A percentile compares a stretch with the other conserved stretches of the same genome.
These are phyloP conservation scores for Oenanthe oenanthe DNA, from an alignment of 2,113 vertebrate species.

Conservation along the genomic window DNA sequence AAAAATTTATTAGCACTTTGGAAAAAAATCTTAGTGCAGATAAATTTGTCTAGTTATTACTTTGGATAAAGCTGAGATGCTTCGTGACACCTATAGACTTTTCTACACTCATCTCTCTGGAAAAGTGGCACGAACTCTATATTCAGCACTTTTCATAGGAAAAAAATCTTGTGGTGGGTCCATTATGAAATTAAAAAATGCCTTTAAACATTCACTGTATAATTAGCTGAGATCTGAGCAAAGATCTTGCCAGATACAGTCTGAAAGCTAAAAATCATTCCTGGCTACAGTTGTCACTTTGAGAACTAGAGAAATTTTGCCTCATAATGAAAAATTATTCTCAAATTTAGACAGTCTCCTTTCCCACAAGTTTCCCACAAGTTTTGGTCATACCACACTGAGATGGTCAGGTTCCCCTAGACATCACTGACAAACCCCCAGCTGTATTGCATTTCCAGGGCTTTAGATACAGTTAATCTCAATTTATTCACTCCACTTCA, in stretches of 20 bases:
- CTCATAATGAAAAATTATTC: neutral
- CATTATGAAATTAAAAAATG: conserved; percentile 46
- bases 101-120: neutral
- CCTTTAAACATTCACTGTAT: neutral
- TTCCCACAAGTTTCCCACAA: neutral
- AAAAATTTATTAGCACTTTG: neutral
- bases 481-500: neutral
- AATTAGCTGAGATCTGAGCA: neutral
- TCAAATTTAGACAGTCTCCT: neutral
- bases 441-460: neutral
- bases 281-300: neutral
- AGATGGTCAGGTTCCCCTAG: neutral
- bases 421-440: neutral
- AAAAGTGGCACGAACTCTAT: neutral
- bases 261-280: conserved; percentile 10
- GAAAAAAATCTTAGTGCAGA: neutral
- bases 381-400: neutral
- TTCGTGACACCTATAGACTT: neutral
- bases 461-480: neutral
- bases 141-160: conserved; percentile 25
- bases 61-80: neutral
- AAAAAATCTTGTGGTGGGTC: neutral
- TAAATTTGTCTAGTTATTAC: neutral
- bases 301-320: neutral
- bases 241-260: neutral